phyloP scores from a whole-genome alignment of 2,797 vertebrate species.

The Manis crassicaudata region DNA sequence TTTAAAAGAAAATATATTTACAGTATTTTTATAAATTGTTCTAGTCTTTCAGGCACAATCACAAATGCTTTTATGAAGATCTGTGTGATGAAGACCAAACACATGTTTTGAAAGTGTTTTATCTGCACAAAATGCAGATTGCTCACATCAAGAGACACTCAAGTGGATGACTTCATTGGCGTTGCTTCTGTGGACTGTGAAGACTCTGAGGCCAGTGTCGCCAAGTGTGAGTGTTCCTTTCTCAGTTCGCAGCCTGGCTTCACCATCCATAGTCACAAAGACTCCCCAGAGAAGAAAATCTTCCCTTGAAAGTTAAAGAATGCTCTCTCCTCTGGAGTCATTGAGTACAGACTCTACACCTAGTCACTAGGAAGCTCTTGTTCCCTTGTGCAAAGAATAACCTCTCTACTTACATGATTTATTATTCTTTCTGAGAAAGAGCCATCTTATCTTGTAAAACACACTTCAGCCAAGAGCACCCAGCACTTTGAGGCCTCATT shows the following conservation, averaged over 20 bases:
- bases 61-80: not conserved
- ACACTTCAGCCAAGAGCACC: conserved; percentile 70
- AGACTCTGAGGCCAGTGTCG: not conserved
- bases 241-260: not conserved
- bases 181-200: not conserved
- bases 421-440: conserved; percentile 53
- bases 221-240: accelerated
- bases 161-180: not conserved
- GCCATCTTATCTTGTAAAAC: conserved; percentile 78
- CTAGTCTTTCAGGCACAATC: not conserved
- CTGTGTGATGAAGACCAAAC: not conserved
- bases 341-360: not conserved
- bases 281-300: not conserved
- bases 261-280: not conserved
- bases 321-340: not conserved
- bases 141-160: not conserved
- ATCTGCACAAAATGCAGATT: not conserved
- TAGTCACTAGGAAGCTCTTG: not conserved
- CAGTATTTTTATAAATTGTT: not conserved
- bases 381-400: not conserved
- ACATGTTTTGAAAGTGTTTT: not conserved
- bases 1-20: not conserved
- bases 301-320: not conserved
- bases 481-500: conserved; percentile 48
- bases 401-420: conserved; percentile 58